A percentile compares a stretch with the other conserved stretches of the same genome.
These are phyloP conservation scores for Casuarius casuarius DNA, from an alignment of 2,113 vertebrate species.

Conservation along the genomic window DNA sequence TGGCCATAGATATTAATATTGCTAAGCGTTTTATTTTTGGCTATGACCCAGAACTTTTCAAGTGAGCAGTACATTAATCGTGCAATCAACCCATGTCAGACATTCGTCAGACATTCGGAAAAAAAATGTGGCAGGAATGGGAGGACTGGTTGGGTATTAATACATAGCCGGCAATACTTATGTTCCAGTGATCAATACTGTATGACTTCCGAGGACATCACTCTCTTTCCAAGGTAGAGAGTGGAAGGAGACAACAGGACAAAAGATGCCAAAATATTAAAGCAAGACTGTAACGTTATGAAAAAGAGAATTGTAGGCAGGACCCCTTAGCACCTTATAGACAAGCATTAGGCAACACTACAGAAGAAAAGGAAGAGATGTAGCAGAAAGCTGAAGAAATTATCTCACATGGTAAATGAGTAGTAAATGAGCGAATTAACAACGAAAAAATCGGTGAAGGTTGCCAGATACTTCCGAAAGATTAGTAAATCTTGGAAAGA, in stretches of 20 bases:
- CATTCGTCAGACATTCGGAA: fast-evolving
- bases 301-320: neutral
- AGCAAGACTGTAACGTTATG: neutral
- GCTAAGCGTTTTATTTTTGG: neutral
- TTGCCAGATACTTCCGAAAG: neutral
- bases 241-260: neutral
- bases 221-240: neutral
- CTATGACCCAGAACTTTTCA: neutral
- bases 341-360: fast-evolving
- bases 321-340: neutral
- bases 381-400: neutral
- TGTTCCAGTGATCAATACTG: neutral
- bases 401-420: neutral
- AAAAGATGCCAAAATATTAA: neutral
- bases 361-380: neutral
- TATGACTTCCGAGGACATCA: neutral
- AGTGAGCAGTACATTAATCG: too few relatives aligned
- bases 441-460: neutral
- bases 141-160: neutral
- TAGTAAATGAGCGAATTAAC: neutral
- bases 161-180: fast-evolving
- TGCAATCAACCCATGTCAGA: neutral
- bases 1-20: neutral
- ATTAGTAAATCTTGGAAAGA: neutral
- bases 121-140: neutral